phyloP scores from a whole-genome alignment of 2,797 vertebrate species.

The Brachyalestes nurse region DNA sequence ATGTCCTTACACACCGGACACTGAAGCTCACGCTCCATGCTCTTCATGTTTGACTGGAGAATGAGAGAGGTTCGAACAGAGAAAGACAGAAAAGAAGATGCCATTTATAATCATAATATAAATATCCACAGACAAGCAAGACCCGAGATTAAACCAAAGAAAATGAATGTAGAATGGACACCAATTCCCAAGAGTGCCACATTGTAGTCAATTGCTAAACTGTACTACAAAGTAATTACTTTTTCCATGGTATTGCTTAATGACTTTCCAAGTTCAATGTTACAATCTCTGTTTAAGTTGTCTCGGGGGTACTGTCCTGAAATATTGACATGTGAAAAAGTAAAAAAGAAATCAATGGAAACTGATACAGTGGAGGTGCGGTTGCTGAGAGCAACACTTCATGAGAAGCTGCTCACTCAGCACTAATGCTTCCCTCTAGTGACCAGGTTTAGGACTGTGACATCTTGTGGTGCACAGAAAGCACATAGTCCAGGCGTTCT shows the following conservation, averaged over 20 bases:
- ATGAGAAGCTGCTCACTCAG: conserved; percentile 13
- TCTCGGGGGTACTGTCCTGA: background rate
- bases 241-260: background rate
- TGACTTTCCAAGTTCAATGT: background rate
- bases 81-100: background rate
- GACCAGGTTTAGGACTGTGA: background rate
- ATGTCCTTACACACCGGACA: conserved; percentile 94
- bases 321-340: background rate
- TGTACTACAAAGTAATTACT: background rate
- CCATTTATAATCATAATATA: background rate
- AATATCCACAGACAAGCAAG: background rate
- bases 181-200: no score
- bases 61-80: background rate
- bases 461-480: background rate
- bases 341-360: background rate
- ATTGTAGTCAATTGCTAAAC: background rate
- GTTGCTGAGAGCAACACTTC: background rate
- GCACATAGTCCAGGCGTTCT: background rate
- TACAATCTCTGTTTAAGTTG: background rate
- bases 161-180: background rate
- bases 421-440: conserved; percentile 6
- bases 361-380: background rate
- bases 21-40: conserved; percentile 93
- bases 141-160: background rate
- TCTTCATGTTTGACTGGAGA: conserved; percentile 91